Base-by-base conservation (phyloP, 2,888 invertebrate species). In the Cyrtodaria siliqua region DNA sequence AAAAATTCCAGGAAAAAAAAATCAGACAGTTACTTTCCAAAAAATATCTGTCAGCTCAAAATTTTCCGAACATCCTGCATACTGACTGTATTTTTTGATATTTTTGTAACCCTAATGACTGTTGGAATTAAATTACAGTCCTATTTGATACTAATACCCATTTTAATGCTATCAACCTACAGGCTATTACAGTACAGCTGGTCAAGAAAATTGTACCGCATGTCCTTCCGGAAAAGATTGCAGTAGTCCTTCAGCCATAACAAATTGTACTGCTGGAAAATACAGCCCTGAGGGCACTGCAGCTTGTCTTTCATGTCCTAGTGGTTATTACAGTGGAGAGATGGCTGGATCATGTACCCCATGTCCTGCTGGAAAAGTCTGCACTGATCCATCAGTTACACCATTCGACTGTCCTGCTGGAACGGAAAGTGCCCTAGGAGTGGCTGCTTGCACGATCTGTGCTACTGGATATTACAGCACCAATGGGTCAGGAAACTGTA, bases 211-310 rank as follows among this genome's bases (percentile, higher is more conserved):
- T 16, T 91, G 90, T n/a, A 23, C 57, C 1, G 70, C 79, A 60
- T 91, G 91, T 72, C 90, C 91, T 9, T 85, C 86, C 1, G 90
- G 90, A 8, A 68, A 73, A 23, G 81, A 82, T 27, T 91, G 91
- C 81, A 86, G 87, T 8, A 78, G 80, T 69, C 76, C 75, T 6
- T 82, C 76, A 23, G 33, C 83, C 2, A 79, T 86, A 0, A 70
- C 77, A 4, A 56, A 61, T 3, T 91, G 91, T 78, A 16, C 62
- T 2, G 81, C 87, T 0, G 90, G 90, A 14, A 73, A 62, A 20
- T 87, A 82, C 71, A 89, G 89, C 57, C 79, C 84, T 0, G 47
- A 56, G 6, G 87, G 86, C 1, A 77, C 82, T 33, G 86, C 84
- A 16, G 68, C 44, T 18, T 91, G 90, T 73, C 56, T 75, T 6